These are phyloP conservation scores for Upupa epops DNA, from an alignment of 2,113 vertebrate species.

Conservation along the genomic window DNA sequence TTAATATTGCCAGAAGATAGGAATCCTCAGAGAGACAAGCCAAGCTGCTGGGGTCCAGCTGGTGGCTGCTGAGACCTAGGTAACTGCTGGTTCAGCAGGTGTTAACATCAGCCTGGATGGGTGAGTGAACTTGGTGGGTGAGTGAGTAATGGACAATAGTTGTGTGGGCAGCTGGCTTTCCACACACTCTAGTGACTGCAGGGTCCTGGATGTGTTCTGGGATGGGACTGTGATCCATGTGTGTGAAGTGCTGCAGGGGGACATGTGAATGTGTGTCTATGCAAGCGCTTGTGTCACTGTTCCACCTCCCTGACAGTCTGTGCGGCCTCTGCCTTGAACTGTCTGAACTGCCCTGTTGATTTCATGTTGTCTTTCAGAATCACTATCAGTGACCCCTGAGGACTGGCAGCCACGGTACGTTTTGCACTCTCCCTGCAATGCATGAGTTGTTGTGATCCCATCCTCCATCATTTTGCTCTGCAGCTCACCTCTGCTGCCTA, in stretches of 20 bases:
- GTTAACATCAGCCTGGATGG: background rate
- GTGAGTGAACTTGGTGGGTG: background rate
- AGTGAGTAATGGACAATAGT: background rate
- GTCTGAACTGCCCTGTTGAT: conserved; percentile 87
- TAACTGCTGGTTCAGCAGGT: background rate
- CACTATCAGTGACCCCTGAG: conserved; percentile 99
- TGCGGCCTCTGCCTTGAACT: conserved; percentile 67
- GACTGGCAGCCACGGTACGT: conserved; percentile 92
- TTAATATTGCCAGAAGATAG: background rate
- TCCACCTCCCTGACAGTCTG: conserved; percentile 48
- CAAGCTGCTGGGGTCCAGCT: background rate
- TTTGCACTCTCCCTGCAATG: conserved; percentile 72
- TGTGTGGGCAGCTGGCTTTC: background rate
- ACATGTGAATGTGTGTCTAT: background rate
- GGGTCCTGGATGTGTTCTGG: background rate
- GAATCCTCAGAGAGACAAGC: background rate
- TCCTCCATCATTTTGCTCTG: conserved; percentile 40
- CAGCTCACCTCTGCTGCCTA: conserved; percentile 56
- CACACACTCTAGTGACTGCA: fast-evolving
- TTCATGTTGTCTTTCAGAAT: conserved; percentile 97
- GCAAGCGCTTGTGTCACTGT: background rate
- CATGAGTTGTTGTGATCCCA: conserved; percentile 72
- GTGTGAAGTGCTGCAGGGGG: background rate
- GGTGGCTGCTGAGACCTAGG: background rate
- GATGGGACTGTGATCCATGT: background rate